These are phyloP conservation scores for Botia almorhae DNA, from an alignment of 2,797 vertebrate genomes.

Conservation along the genomic window DNA sequence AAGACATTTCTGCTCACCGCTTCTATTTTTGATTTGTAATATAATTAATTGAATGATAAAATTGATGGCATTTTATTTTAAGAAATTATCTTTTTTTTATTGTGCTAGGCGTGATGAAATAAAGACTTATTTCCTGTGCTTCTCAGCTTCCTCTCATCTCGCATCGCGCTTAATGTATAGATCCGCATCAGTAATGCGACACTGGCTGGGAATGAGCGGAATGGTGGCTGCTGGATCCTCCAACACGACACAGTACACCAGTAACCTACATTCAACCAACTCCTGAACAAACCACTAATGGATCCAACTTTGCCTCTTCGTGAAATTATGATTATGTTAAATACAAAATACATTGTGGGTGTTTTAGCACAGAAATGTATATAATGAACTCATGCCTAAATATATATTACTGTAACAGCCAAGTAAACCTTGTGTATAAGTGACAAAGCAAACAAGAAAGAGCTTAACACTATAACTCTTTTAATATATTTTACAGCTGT, in stretches of 20 bases:
- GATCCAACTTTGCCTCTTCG: neutral
- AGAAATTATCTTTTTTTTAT: too few species aligned
- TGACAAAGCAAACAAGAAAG: neutral
- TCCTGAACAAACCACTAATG: neutral
- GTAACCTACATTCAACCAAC: constrained; percentile 15
- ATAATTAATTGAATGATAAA: too few species aligned
- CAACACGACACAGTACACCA: constrained; percentile 34
- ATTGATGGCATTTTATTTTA: too few species aligned
- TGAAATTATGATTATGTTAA: neutral
- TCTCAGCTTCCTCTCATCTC: constrained; percentile 53
- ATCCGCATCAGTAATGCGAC: constrained; percentile 68
- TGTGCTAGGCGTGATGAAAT: too few species aligned
- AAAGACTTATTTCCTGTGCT: too few species aligned
- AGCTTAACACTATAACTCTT: neutral
- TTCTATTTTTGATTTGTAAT: too few species aligned
- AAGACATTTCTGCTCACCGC: too few species aligned
- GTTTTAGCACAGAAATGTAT: too few species aligned
- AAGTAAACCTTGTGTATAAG: neutral
- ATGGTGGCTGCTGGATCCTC: constrained; percentile 19
- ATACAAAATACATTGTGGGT: too few species aligned
- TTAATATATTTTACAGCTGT: too few species aligned
- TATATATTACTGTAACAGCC: too few species aligned
- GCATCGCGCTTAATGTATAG: constrained; percentile 71
- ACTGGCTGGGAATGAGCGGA: constrained; percentile 42
- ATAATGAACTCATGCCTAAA: too few species aligned